Percentiles rank a stretch among this genome's conserved stretches.
These are phyloP conservation scores for Orcinus orca DNA, from an alignment of 2,113 vertebrate genomes.

Conservation along the genomic window DNA sequence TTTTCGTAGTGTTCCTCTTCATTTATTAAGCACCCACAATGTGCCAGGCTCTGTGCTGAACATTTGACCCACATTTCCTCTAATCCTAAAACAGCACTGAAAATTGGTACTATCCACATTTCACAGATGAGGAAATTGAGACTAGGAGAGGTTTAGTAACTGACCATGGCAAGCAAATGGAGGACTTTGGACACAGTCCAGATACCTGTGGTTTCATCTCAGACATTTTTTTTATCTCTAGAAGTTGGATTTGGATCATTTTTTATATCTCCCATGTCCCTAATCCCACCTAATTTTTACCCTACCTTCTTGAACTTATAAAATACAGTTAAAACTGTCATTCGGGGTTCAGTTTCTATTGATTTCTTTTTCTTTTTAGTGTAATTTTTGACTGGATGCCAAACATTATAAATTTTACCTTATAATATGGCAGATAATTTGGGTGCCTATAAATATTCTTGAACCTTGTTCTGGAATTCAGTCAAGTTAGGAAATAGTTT, in stretches of 20 bases:
- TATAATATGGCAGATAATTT: not conserved
- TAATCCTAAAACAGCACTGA: not conserved
- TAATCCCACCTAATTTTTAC: not conserved
- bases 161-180: not conserved
- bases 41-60: not conserved
- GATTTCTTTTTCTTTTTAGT: not conserved
- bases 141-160: not conserved
- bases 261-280: not conserved
- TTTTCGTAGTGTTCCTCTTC: not conserved
- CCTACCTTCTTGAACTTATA: not conserved
- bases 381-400: not conserved
- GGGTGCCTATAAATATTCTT: not conserved
- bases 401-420: not conserved
- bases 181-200: not conserved
- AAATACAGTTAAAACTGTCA: not conserved
- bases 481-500: not conserved
- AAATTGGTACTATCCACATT: not conserved
- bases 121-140: not conserved
- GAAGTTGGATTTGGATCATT: not conserved
- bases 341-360: not conserved
- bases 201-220: not conserved
- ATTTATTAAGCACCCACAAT: not conserved
- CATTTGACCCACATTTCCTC: rapidly evolving
- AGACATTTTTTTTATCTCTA: not conserved
- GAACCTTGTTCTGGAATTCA: not conserved